Evolutionary conservation across 2,888 invertebrate species (phyloP), one percentile per base, ranked within the genome.

Genomic region (Trichopria drosophilae): DNA sequence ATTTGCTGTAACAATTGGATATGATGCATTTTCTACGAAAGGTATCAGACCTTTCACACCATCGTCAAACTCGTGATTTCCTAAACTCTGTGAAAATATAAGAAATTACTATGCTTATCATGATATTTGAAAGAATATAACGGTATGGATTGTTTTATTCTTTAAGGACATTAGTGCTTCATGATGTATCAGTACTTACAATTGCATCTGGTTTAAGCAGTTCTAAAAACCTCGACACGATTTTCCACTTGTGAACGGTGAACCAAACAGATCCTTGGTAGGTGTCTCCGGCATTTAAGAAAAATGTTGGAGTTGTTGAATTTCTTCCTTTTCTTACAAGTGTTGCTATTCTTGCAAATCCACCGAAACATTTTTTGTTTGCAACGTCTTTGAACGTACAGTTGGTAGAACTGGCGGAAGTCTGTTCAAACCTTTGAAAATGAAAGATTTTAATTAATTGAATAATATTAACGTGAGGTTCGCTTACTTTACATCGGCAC

Each of bases 1-100:
- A 72, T 95, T 95, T 22, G 87, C 79, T 9, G 87, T 84, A 2
- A 94, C 76, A 2, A 90, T 81, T 0, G 93, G 91, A 55, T 86
- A 86, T 2, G 80, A 80, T 4, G 86, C 78, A 39, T 82, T 81
- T 49, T 84, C 76, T 7, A 94, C 77, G 63, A 89, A 93, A 0
- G 89, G 88, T n/a, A 84, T 78, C 10, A 94, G 73, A 4, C 90
- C 91, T 1, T 77, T 76, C 1, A 89, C 79, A 5, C 87, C 88
- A 54, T 87, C 83, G 76, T 95, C 95, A 66, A 95, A 92, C 75
- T 95, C 94, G 72, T 95, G 94, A 69, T 95, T 95, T 18, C 94
- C 94, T 56, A 94, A 78, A n/a, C 87, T 87, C 93, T 93, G 79
- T 22, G 23, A 16, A 19, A 24, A 24, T 24, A 24, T 24, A 24